Evolutionary conservation across 2,797 vertebrate genomes (phyloP), one percentile per base, ranked within the genome.

Genomic region (Muscicapa striata): DNA sequence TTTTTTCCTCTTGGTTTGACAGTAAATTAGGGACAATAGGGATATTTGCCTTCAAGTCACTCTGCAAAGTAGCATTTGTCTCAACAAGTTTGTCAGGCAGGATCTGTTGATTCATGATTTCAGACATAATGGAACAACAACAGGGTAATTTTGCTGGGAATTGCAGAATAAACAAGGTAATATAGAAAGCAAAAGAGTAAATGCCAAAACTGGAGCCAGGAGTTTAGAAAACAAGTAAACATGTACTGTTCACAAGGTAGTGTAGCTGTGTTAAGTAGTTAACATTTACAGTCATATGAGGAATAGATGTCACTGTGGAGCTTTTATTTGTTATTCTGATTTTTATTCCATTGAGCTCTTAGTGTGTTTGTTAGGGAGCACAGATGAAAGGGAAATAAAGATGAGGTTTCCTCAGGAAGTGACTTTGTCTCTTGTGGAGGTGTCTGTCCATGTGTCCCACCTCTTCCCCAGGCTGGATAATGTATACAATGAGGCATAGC

Each of bases 61-160:
- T 64, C 46, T 87, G 24, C 46, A 66, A 87, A 84, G 66, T 45
- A 86, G 11, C 15, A 24, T 96, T 89, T 64, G 20, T 74, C 87
- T 94, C 48, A 36, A 88, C 51, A 90, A 43, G 36, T 91, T 84
- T 80, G 72, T 63, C 38, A 79, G 73, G 55, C 32, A 74, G 12
- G 52, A 19, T 70, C 49, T 83, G 54, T 75, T 89, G 43, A 90
- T 87, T 87, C 63, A 46, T 78, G 66, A 80, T 79, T 93, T 92
- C 77, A 87, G 67, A 41, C 64, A 75, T 57, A 94, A 74, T 62
- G 61, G 45, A 92, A 84, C 9, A 80, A n/a, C 58, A 45, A 29
- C 43, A 23, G 51, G 40, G 32, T 64, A 79, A 58, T 74, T 87
- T 92, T 88, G 7, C 38, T 89, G 36, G 14, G 19, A 81, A 88